Evolutionary conservation across 2,113 vertebrate genomes (phyloP).

Genomic region (Cercopithecus mona): DNA sequence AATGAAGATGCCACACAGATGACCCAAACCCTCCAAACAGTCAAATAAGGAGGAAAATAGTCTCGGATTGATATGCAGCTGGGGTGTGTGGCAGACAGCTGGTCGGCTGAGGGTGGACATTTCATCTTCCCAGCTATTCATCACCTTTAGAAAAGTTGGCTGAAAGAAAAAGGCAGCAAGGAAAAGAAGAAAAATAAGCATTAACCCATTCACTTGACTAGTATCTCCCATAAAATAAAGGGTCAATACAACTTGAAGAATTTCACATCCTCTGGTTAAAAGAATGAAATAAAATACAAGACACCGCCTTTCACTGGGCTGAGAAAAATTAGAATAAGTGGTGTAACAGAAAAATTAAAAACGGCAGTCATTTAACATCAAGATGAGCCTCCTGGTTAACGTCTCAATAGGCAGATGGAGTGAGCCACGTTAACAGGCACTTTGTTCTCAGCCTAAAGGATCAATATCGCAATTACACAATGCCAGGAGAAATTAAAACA

Average conservation of each 20-base stretch:
- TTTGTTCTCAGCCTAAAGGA: slow-evolving; percentile 24
- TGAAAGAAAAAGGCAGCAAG: slow-evolving; percentile 62
- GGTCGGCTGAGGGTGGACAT: slow-evolving; percentile 72
- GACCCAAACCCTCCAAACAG: slow-evolving; percentile 59
- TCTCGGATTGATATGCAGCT: slow-evolving; percentile 61
- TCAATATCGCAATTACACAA: not conserved
- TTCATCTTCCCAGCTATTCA: slow-evolving; percentile 74
- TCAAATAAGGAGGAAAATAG: not conserved
- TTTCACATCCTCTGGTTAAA: slow-evolving; percentile 45
- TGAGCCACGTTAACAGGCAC: not conserved
- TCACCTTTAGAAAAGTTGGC: slow-evolving; percentile 79
- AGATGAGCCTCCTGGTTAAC: not conserved
- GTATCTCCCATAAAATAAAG: slow-evolving; percentile 57
- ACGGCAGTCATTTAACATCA: not conserved
- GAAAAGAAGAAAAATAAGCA: slow-evolving; percentile 46
- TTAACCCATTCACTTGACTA: slow-evolving; percentile 61
- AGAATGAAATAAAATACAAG: slow-evolving; percentile 52
- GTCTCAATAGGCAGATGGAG: not conserved
- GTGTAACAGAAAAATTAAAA: not conserved
- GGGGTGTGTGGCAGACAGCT: slow-evolving; percentile 43
- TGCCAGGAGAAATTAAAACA: not conserved
- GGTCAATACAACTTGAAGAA: not conserved
- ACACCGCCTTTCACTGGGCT: not conserved
- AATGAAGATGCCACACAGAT: slow-evolving; percentile 55
- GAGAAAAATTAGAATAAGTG: not conserved